phyloP scores from a whole-genome alignment of 2,113 vertebrate genomes.

The Fukomys damarensis region DNA sequence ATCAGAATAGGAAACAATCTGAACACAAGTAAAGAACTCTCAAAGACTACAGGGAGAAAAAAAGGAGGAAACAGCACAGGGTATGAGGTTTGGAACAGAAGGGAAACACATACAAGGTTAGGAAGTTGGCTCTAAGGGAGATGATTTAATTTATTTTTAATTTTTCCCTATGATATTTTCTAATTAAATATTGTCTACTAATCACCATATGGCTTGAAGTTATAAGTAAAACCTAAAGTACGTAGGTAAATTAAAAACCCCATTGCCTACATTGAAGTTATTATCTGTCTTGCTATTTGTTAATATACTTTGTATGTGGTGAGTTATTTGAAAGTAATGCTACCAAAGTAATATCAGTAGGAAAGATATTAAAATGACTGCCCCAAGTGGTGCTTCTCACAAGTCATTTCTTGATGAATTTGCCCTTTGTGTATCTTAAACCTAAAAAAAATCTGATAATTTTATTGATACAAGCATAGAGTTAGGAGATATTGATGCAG shows the following conservation, averaged over 20 bases:
- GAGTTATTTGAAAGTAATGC: background rate
- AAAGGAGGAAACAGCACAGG: background rate
- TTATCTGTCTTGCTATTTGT: background rate
- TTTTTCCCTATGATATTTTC: background rate
- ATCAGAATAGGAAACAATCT: background rate
- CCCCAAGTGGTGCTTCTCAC: background rate
- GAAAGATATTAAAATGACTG: background rate
- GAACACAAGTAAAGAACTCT: background rate
- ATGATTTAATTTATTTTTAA: background rate
- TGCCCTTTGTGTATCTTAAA: background rate
- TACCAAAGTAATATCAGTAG: background rate
- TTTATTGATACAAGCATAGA: background rate
- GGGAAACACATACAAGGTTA: too few species aligned
- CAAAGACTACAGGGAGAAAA: background rate
- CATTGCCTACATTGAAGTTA: background rate
- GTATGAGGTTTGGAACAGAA: background rate
- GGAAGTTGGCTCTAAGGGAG: background rate
- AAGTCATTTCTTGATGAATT: slow-evolving; percentile 34
- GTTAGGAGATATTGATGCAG: too few species aligned
- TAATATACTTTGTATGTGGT: background rate
- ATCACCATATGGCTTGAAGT: background rate
- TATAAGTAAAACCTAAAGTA: background rate
- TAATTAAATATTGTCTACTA: background rate
- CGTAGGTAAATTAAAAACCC: background rate
- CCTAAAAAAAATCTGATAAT: background rate